These are phyloP conservation scores for Ctenopoma kingsleyae DNA, from an alignment of 2,797 vertebrate species.

Conservation along the genomic window DNA sequence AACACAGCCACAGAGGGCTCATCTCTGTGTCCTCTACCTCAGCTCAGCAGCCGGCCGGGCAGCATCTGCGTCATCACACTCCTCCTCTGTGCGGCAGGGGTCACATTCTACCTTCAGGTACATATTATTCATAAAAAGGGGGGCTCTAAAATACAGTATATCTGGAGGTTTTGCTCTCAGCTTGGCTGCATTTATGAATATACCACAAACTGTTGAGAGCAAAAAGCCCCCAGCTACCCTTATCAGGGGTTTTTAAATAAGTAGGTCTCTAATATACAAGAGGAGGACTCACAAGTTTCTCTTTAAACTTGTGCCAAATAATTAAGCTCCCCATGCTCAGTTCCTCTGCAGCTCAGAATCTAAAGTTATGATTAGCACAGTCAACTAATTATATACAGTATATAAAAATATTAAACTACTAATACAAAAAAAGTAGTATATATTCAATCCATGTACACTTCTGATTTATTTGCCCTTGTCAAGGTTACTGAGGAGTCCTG, in stretches of 20 bases:
- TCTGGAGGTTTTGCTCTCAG: neutral
- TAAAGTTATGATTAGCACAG: conserved; percentile 22
- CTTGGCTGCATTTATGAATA: conserved; percentile 28
- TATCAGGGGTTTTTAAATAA: conserved; percentile 41
- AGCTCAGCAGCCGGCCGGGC: conserved; percentile 54
- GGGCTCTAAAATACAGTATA: neutral
- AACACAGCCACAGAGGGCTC: conserved; percentile 62
- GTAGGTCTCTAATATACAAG: conserved; percentile 19
- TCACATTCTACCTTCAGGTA: conserved; percentile 62
- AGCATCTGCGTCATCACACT: conserved; percentile 72
- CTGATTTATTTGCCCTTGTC: conserved; percentile 62
- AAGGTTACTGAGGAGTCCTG: conserved; percentile 78
- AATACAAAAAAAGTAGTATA: neutral
- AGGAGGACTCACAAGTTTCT: conserved; percentile 26
- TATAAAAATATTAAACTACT: neutral
- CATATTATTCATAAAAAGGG: conserved; percentile 42
- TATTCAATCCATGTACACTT: neutral
- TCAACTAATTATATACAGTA: neutral
- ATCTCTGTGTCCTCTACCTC: conserved; percentile 66
- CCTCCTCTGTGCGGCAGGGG: conserved; percentile 62
- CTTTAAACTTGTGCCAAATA: conserved; percentile 42
- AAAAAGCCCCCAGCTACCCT: conserved; percentile 46
- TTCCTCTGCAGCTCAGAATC: conserved; percentile 2
- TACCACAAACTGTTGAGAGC: conserved; percentile 41
- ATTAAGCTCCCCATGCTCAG: neutral